A percentile compares a stretch with the other conserved stretches of the same genome.
Conservation (phyloP, 53 echinoderm and acorn worm species). For the Echinometra lucunter region DNA sequence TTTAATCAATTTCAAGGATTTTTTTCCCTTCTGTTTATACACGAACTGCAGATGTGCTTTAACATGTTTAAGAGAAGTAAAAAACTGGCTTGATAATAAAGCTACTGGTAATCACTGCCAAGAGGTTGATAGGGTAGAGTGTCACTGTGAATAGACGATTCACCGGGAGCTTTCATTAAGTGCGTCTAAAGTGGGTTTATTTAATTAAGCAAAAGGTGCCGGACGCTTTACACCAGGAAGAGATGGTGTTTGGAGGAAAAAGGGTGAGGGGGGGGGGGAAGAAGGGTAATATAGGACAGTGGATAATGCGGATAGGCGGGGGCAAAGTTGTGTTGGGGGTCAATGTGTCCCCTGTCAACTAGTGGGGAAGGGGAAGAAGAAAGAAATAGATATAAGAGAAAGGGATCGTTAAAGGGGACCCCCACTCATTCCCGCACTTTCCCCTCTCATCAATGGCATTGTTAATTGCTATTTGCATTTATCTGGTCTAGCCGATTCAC, state of each 20-base stretch:
- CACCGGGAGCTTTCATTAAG: conserved; percentile 23
- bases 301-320: neutral
- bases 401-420: too few species aligned
- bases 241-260: neutral
- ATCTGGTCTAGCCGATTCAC: too few species aligned
- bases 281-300: neutral
- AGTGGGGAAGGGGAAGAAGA: neutral
- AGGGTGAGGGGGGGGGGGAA: neutral
- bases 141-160: conserved; percentile 43
- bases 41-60: too few species aligned
- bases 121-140: neutral
- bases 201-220: conserved; percentile 49
- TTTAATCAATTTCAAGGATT: neutral
- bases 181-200: conserved; percentile 35
- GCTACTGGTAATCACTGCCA: conserved; percentile 9
- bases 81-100: neutral
- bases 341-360: too few species aligned
- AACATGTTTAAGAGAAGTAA: neutral
- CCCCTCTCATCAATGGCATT: too few species aligned
- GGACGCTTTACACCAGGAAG: neutral
- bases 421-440: too few species aligned
- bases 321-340: neutral
- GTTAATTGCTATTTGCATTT: too few species aligned
- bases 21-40: neutral
- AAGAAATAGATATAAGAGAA: too few species aligned